Percentiles rank a stretch among this genome's conserved stretches.
Evolutionary conservation across 2,797 vertebrate species (phyloP).

Genomic region (Sebastes reedi): DNA sequence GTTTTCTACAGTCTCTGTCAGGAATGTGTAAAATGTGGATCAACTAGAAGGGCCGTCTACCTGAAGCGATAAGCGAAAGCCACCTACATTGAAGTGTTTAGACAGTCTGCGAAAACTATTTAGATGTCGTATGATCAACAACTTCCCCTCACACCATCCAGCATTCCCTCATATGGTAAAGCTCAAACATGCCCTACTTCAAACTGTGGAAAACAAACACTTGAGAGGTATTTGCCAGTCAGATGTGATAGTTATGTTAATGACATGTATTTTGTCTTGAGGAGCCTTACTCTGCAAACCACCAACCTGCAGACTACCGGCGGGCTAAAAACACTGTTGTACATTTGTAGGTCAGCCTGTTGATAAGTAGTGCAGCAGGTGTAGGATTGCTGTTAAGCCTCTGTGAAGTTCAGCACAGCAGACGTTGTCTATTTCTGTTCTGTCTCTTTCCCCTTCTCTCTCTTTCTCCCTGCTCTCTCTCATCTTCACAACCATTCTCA

Average conservation of each 20-base stretch:
- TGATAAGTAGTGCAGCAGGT: constrained; percentile 56
- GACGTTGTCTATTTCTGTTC: constrained; percentile 41
- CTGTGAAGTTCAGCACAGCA: constrained; percentile 27
- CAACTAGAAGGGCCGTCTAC: neutral
- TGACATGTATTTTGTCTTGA: neutral
- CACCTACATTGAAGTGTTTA: neutral
- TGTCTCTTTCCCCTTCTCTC: neutral
- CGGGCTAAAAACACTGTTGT: neutral
- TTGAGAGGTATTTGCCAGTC: neutral
- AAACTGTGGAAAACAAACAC: neutral
- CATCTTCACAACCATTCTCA: neutral
- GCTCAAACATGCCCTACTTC: neutral
- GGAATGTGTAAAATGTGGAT: constrained; percentile 69
- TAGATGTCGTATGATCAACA: neutral
- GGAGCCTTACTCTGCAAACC: neutral
- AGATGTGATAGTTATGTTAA: neutral
- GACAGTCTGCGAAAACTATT: neutral
- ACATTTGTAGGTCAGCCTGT: constrained; percentile 19
- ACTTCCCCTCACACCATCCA: neutral
- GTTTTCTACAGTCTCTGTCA: neutral
- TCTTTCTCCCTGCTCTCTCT: neutral
- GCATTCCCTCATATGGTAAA: neutral
- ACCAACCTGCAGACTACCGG: neutral
- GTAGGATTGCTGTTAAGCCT: constrained; percentile 37
- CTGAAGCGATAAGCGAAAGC: constrained; percentile 7